These are phyloP conservation scores for Podarcis raffonei DNA, from an alignment of 2,113 vertebrate species.

Conservation along the genomic window DNA sequence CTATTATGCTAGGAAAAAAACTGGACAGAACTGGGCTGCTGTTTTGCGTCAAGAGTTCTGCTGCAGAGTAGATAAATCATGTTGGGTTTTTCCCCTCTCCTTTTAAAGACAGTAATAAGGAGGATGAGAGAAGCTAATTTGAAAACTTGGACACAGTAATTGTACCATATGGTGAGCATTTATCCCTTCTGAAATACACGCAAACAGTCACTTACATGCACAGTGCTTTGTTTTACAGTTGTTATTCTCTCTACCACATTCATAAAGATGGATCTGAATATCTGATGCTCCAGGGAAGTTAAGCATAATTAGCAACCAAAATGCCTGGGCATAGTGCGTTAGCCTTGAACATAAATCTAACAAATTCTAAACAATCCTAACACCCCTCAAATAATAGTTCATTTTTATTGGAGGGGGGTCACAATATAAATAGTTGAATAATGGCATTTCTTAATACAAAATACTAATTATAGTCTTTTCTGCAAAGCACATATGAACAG, in stretches of 20 bases:
- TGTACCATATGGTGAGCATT: conserved; percentile 97
- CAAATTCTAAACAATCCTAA: conserved; percentile 69
- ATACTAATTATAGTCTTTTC: conserved; percentile 32
- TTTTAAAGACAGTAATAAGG: conserved; percentile 90
- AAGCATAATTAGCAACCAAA: conserved; percentile 80
- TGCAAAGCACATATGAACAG: not conserved
- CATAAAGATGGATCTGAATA: conserved; percentile 83
- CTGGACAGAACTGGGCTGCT: conserved; percentile 86
- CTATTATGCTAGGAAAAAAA: conserved; percentile 82
- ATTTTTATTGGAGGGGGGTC: conserved; percentile 57
- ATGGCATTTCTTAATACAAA: conserved; percentile 36
- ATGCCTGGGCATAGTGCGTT: conserved; percentile 76
- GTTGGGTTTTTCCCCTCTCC: conserved; percentile 80
- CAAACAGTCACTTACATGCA: conserved; percentile 95
- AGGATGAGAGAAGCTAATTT: conserved; percentile 91
- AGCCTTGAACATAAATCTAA: conserved; percentile 71
- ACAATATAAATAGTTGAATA: conserved; percentile 51
- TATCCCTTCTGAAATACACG: conserved; percentile 92
- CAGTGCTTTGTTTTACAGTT: conserved; percentile 89
- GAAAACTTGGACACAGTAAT: conserved; percentile 92
- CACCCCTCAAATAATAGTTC: conserved; percentile 68
- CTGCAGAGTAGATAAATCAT: conserved; percentile 84
- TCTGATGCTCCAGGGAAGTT: conserved; percentile 82
- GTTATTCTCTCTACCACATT: conserved; percentile 83
- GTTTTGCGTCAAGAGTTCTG: conserved; percentile 85